Evolutionary conservation across 92 coral and sea anemone species (phyloP).

Genomic region (Actinernus sp.): DNA sequence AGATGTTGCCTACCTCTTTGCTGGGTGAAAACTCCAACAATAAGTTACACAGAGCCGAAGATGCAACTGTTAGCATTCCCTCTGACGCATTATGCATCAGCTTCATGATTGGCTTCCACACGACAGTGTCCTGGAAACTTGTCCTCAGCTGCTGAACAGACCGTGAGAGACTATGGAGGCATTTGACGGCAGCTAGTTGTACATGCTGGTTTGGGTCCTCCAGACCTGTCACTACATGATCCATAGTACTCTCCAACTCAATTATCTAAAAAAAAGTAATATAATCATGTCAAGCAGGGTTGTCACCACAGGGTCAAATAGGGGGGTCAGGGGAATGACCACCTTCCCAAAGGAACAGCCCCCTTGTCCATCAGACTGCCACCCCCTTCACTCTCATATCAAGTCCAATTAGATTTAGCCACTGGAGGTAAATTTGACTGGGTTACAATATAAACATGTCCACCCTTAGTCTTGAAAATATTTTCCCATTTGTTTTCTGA

Average conservation of each 20-base stretch:
- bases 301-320: neutral
- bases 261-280: constrained; percentile 94
- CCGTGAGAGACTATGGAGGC: constrained; percentile 97
- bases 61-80: constrained; percentile 94
- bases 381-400: too few relatives aligned
- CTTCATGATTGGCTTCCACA: constrained; percentile 96
- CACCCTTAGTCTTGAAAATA: too few relatives aligned
- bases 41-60: constrained; percentile 96
- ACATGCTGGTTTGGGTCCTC: constrained; percentile 90
- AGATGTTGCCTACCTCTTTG: constrained; percentile 81
- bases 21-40: constrained; percentile 97
- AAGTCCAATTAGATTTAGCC: too few relatives aligned
- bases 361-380: too few relatives aligned
- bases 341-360: too few relatives aligned
- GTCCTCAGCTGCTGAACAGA: constrained; percentile 97
- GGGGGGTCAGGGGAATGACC: too few relatives aligned
- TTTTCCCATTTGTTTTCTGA: too few relatives aligned
- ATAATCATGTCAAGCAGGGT: too few relatives aligned
- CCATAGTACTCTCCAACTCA: constrained; percentile 93
- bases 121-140: constrained; percentile 96
- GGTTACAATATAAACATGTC: too few relatives aligned
- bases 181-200: constrained; percentile 95
- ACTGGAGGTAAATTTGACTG: too few relatives aligned
- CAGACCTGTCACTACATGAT: constrained; percentile 95
- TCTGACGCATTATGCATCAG: constrained; percentile 92